Evolutionary conservation across 2,888 invertebrate genomes (phyloP).

Genomic region (Spisula solida): DNA sequence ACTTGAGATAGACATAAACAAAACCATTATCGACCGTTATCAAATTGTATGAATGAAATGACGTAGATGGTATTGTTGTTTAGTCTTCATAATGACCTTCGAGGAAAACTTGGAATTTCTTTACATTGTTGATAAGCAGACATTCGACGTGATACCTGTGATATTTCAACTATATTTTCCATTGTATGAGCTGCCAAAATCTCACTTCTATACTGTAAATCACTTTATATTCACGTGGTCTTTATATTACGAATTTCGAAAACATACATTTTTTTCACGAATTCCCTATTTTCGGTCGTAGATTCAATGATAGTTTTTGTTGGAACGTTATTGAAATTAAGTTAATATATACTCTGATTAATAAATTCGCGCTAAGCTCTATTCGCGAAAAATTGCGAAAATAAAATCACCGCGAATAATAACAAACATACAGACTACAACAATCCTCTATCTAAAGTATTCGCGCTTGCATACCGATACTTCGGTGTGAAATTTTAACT

Average conservation of each 20-base stretch:
- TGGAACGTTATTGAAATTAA: too few species aligned
- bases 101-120: background rate
- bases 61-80: background rate
- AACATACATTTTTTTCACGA: too few species aligned
- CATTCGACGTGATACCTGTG: background rate
- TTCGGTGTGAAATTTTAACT: background rate
- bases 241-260: too few species aligned
- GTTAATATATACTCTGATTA: too few species aligned
- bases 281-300: too few species aligned
- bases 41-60: conserved; percentile 7
- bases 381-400: too few species aligned
- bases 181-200: background rate
- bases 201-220: background rate
- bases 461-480: background rate
- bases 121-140: conserved; percentile 10
- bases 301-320: too few species aligned
- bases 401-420: too few species aligned
- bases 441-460: background rate
- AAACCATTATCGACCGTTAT: background rate
- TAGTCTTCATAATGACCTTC: background rate
- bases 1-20: background rate
- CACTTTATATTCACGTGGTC: background rate
- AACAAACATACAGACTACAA: background rate
- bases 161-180: background rate
- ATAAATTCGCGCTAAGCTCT: too few species aligned